Conservation (phyloP, 2,888 invertebrate species). For the Eupithecia vulgata region DNA sequence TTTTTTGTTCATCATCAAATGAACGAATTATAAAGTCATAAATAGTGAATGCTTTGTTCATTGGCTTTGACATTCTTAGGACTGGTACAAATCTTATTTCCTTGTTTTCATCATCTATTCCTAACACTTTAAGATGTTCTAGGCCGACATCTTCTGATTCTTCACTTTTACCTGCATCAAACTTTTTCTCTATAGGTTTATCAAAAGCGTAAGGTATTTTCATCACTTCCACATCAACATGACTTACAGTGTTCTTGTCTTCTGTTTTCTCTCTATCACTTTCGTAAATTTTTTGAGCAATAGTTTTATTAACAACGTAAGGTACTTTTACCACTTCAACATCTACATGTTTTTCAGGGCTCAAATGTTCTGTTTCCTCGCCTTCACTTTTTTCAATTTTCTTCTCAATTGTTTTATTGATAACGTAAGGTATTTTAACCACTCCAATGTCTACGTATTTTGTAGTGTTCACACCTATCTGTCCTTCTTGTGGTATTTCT, state of each 20-base stretch:
- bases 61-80: conserved; percentile 24
- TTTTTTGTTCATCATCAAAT: conserved; percentile 23
- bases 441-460: conserved; percentile 17
- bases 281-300: conserved; percentile 6
- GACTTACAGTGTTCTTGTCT: background rate
- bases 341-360: background rate
- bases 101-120: conserved; percentile 29
- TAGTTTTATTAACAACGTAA: background rate
- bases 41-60: conserved; percentile 25
- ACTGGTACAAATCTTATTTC: conserved; percentile 19
- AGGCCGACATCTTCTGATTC: conserved; percentile 10
- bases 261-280: background rate
- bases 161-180: background rate
- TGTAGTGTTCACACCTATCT: background rate
- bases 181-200: background rate
- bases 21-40: conserved; percentile 33
- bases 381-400: conserved; percentile 12
- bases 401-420: background rate
- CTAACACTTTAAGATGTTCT: conserved; percentile 13
- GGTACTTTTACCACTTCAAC: conserved; percentile 20
- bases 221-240: background rate
- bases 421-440: conserved; percentile 12
- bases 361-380: background rate
- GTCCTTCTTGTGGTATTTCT: background rate
- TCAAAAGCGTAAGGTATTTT: background rate